These are phyloP conservation scores for Agriopis aurantiaria DNA, from an alignment of 2,888 invertebrate species.

Conservation along the genomic window DNA sequence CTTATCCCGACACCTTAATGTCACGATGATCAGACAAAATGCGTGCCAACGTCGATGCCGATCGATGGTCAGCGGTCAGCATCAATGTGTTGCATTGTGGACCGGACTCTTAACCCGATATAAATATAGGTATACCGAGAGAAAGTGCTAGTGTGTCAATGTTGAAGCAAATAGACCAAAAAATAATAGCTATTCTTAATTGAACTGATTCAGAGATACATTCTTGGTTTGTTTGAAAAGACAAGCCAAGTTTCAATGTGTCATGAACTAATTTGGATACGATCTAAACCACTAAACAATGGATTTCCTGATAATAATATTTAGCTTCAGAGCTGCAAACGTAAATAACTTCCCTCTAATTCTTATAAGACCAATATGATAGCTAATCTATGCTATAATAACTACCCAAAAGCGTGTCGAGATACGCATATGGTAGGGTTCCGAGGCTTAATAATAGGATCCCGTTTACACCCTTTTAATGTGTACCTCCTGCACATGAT, in stretches of 20 bases:
- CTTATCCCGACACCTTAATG: conserved; percentile 24
- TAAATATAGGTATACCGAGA: conserved; percentile 57
- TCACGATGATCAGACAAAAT: conserved; percentile 24
- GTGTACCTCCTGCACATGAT: too few relatives aligned
- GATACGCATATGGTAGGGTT: too few relatives aligned
- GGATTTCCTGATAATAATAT: too few relatives aligned
- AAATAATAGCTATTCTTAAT: conserved; percentile 53
- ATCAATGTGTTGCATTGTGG: conserved; percentile 50
- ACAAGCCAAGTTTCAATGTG: conserved; percentile 22
- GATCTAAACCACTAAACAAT: conserved; percentile 5
- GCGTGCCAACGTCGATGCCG: conserved; percentile 65
- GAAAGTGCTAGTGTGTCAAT: conserved; percentile 76
- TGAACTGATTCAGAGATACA: conserved; percentile 18
- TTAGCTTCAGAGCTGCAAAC: too few relatives aligned
- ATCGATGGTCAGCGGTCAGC: conserved; percentile 56
- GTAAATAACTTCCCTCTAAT: too few relatives aligned
- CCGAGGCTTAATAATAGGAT: too few relatives aligned
- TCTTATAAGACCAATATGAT: too few relatives aligned
- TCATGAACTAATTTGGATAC: conserved; percentile 16
- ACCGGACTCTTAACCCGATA: conserved; percentile 54
- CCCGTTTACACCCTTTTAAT: too few relatives aligned
- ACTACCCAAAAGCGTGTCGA: too few relatives aligned
- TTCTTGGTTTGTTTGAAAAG: conserved; percentile 7
- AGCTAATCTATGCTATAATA: not conserved
- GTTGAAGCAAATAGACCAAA: conserved; percentile 63